Evolutionary conservation across 2,797 vertebrate genomes (phyloP), one percentile per base, ranked within the genome.

Genomic region (Protosalanx chinensis): DNA sequence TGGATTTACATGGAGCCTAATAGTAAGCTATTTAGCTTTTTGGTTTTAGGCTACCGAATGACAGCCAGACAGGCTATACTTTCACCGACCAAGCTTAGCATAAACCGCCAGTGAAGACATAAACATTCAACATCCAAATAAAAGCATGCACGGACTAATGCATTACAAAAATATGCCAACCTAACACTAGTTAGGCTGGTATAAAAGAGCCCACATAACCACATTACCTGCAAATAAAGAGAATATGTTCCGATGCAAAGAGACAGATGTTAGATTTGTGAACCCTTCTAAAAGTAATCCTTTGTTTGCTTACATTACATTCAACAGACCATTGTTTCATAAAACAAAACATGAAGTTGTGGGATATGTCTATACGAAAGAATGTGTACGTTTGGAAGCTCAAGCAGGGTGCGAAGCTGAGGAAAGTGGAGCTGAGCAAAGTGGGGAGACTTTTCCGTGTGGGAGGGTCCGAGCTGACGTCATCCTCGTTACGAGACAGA

Each of bases 401-500:
- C 18, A 51, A 37, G 68, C 80, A 75, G 67, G 57, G 68, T 30
- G 68, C 65, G 0, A 49, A 20, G 59, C 71, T 30, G 46, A 37
- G 64, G n/a, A 64, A 5, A 41, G 75, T 79, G 59, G 72, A 20
- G 59, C 71, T 30, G 46, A 37, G 64, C 35, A 64, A 5, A 41
- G 75, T 79, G 59, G 72, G 33, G 4, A 73, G 41, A 72, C 75
- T 80, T 79, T 88, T 91, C 85, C 87, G 88, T 67, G 71, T 80
- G 89, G 90, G 91, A 83, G 88, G 90, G 79, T 67, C 86, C 70
- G 29, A 1, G 15, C 64, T 91, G 90, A 93, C 91, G 91, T 87
- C 85, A 88, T 56, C 64, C 18, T 1, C 51, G 71, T 13, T 1
- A 27, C 37, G 15, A 65, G 60, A 37, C 33, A 46, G 30, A 69